Conservation (phyloP, 2,113 vertebrate genomes). For the Drymodes brunneopygia region DNA sequence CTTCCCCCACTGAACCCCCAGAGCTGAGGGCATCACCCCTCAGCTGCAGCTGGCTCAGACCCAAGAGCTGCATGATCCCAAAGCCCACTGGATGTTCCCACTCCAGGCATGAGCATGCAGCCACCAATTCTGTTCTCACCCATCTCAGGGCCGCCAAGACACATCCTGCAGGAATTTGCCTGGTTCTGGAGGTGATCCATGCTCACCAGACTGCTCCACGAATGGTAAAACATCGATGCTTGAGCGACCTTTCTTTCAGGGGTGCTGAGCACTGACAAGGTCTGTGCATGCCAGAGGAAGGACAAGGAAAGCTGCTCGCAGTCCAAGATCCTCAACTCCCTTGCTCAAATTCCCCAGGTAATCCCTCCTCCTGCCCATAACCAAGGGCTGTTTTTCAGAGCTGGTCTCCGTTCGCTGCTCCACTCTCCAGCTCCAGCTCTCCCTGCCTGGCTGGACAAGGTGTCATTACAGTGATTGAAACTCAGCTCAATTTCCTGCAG, state of each 20-base stretch:
- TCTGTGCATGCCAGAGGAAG: fast-evolving
- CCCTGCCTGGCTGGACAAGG: neutral
- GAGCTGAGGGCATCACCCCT: neutral
- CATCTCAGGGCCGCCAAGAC: neutral
- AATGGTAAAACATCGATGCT: neutral
- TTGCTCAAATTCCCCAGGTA: fast-evolving
- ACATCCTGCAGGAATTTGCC: fast-evolving
- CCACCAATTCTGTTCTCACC: neutral
- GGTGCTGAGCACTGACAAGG: neutral
- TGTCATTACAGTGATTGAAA: neutral
- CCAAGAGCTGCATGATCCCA: fast-evolving
- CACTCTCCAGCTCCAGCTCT: fast-evolving
- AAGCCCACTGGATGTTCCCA: neutral
- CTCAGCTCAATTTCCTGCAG: neutral
- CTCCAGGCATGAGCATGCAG: neutral
- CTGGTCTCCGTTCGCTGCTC: neutral
- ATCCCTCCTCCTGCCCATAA: neutral
- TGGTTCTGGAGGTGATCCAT: fast-evolving
- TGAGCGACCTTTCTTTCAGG: fast-evolving
- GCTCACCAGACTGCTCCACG: neutral
- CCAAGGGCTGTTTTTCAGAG: neutral
- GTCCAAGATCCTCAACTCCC: neutral
- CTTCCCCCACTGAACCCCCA: neutral
- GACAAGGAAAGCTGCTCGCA: fast-evolving
- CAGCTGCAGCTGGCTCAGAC: neutral